Conservation (phyloP, 1,140 invertebrate species). For the Episyrphus balteatus region DNA sequence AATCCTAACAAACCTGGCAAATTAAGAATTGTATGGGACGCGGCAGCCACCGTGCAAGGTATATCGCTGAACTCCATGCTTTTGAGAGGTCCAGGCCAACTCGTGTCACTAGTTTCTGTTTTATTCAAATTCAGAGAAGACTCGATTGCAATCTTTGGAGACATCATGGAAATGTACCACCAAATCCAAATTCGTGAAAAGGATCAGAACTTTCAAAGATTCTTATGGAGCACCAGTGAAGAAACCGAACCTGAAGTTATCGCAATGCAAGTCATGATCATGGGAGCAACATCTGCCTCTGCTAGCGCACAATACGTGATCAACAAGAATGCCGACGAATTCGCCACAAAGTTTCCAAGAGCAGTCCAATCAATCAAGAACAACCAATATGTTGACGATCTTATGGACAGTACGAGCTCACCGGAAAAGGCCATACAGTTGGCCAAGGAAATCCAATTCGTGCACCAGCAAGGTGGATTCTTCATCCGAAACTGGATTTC, state of each 20-base stretch:
- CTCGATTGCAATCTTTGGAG: constrained; percentile 14
- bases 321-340: constrained; percentile 22
- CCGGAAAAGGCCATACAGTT: constrained; percentile 13
- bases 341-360: constrained; percentile 7
- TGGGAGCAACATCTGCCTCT: constrained; percentile 23
- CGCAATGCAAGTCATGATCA: constrained; percentile 24
- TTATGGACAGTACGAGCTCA: constrained; percentile 19
- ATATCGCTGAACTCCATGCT: constrained; percentile 17
- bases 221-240: constrained; percentile 19
- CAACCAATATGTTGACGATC: constrained; percentile 34
- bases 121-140: constrained; percentile 24
- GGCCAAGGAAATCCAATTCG: background rate
- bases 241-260: constrained; percentile 8
- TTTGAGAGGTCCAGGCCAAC: constrained; percentile 16
- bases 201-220: constrained; percentile 20
- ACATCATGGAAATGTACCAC: constrained; percentile 35
- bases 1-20: constrained; percentile 22
- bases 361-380: constrained; percentile 17
- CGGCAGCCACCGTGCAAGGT: constrained; percentile 14
- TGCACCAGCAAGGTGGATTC: constrained; percentile 2
- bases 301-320: constrained; percentile 16
- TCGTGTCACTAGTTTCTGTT: constrained; percentile 17
- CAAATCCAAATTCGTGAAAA: constrained; percentile 17
- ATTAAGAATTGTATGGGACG: constrained; percentile 23
- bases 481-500: constrained; percentile 3